These are phyloP conservation scores for Sebastes baramenuke DNA, from an alignment of 2,797 vertebrate genomes.

Conservation along the genomic window DNA sequence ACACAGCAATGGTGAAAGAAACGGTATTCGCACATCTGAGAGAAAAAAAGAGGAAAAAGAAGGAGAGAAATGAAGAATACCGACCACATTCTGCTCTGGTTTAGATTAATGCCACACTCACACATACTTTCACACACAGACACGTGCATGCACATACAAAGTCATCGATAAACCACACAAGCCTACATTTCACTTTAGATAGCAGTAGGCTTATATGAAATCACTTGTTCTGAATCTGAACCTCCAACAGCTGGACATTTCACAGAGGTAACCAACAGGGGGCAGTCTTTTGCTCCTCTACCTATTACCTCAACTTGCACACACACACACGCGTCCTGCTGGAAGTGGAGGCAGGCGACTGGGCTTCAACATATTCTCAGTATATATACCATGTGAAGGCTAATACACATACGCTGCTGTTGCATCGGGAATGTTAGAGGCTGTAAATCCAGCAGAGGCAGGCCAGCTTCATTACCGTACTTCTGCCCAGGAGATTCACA, in stretches of 20 bases:
- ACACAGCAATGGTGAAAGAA: not conserved
- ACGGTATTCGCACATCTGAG: not conserved
- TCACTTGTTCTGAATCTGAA: constrained; percentile 3
- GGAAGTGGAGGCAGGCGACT: not conserved
- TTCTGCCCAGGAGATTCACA: not conserved
- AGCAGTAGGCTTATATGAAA: not conserved
- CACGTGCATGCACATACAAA: not conserved
- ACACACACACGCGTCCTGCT: not conserved
- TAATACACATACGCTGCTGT: not conserved
- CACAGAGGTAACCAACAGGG: constrained; percentile 69
- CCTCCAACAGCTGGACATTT: constrained; percentile 25
- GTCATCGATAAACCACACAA: not conserved
- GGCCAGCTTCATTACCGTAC: not conserved
- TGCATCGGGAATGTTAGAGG: not conserved
- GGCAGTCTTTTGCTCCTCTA: constrained; percentile 75
- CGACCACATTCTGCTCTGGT: constrained; percentile 26
- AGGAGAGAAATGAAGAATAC: not conserved
- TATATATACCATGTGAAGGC: constrained; percentile 9
- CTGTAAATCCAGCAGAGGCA: not conserved
- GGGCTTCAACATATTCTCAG: constrained; percentile 4
- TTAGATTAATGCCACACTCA: constrained; percentile 19
- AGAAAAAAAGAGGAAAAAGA: not conserved
- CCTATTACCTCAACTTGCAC: constrained; percentile 20
- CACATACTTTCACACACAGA: not conserved
- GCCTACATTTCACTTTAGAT: not conserved